phyloP scores from a whole-genome alignment of 2,888 invertebrate genomes.

The Mesoligia furuncula region DNA sequence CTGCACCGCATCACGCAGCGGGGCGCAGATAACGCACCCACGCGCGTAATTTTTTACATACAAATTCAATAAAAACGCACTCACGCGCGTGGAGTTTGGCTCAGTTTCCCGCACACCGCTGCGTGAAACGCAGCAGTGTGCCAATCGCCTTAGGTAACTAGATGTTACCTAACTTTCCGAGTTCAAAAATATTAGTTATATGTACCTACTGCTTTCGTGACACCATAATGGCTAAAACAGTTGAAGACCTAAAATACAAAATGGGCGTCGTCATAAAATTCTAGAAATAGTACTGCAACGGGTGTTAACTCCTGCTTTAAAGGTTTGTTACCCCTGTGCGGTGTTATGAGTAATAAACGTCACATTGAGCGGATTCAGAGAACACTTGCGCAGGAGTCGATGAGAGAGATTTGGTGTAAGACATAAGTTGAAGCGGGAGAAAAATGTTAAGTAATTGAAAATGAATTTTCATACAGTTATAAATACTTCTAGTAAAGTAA shows the following conservation, averaged over 20 bases:
- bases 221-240: neutral
- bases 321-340: conserved; percentile 63
- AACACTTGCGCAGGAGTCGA: conserved; percentile 57
- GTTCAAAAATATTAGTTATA: neutral
- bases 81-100: too few species aligned
- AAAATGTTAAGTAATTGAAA: neutral
- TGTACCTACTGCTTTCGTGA: neutral
- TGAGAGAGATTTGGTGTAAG: conserved; percentile 8
- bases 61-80: too few species aligned
- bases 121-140: too few species aligned
- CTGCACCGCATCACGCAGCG: too few species aligned
- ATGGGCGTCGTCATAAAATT: conserved; percentile 40
- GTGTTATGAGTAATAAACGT: conserved; percentile 58
- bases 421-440: neutral
- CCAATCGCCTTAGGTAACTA: too few species aligned
- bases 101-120: too few species aligned
- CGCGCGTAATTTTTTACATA: too few species aligned
- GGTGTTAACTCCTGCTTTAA: conserved; percentile 56
- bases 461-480: neutral
- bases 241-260: conserved; percentile 10
- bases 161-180: too few species aligned
- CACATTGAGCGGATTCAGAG: conserved; percentile 44
- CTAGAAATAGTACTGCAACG: conserved; percentile 55
- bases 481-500: neutral
- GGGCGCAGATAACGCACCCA: too few species aligned